Evolutionary conservation across 1,140 invertebrate species (phyloP), one percentile per base, ranked within the genome.

Genomic region (Rhyacophila brunnea): DNA sequence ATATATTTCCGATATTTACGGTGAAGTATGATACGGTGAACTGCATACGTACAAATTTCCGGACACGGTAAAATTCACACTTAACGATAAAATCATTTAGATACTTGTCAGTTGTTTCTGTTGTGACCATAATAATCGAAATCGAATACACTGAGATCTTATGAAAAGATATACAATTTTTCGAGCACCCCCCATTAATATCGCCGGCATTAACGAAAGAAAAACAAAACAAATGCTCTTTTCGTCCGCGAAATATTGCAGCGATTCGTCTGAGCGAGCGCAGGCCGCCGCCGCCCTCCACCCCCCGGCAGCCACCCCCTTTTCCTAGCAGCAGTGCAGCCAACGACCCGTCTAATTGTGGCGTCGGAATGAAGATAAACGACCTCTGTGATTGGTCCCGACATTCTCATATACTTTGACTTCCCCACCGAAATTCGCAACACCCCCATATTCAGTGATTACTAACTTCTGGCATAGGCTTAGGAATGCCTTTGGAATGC

Each of bases 341-440:
- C 80, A 80, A 80, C 80, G 80, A 82, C 75, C 80, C 81, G 77
- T 83, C 80, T 83, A 83, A 83, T 83, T 83, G 81, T 74, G 78
- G 75, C 74, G 72, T 71, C 75, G 72, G 73, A 83, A 83, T 83
- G 80, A 83, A 80, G 78, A 80, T 78, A 78, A 77, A 80, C 74
- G 78, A 80, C 72, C 72, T 66, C 67, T 70, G 74, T 74, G 73
- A 79, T 77, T 72, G 78, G 76, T 65, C 70, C 70, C 69, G 74
- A 73, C 58, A 60, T 60, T 58, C 58, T 64, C 64, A 67, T 64
- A 61, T 64, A 64, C 57, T 60, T 61, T 58, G 58, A 64, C 55
- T 61, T 57, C 61, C 54, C 54, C 52, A 56, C 60, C 49, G 34
- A 58, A 56, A 62, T 58, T 38, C 55, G 32, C 36, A 48, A 56